Base-by-base conservation (phyloP, 2,113 vertebrate genomes). In the Percopsis transmontana region DNA sequence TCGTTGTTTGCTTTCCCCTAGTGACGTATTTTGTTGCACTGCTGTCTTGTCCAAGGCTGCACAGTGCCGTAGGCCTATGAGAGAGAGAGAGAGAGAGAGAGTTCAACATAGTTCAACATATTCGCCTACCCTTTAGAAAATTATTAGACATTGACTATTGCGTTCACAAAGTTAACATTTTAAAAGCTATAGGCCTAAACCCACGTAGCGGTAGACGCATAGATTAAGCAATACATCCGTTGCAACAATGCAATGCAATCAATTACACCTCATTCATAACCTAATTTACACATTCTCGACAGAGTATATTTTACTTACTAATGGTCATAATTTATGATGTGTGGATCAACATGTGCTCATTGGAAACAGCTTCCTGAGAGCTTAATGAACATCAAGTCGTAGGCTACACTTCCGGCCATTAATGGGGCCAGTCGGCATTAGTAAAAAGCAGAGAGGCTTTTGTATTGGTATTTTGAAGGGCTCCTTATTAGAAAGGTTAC, bases 311-410 rank as follows among this genome's bases (percentile, higher is more conserved):
- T 85, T 80, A 71, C 77, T 85, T 74, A 72, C 85, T 89, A 88
- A 89, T 89, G 86, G 86, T 80, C 84, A 75, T 88, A 86, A 88
- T 90, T 89, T 89, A 90, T 89, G 89, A 90, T 73, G 89, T 90
- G 89, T 84, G 80, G 80, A 89, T 82, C 85, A 88, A 88, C 89
- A 87, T 87, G 86, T 64, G 82, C 86, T 85, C 86, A 86, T 85
- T 83, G 85, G 83, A 78, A 88, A 85, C 86, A 85, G 87, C 84
- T 88, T 86, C 85, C 87, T 86, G 89, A 88, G 86, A 85, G 85
- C 86, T 86, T 90, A 90, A 89, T 82, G 89, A 90, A 85, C 87
- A 88, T 79, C 81, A 88, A 90, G 89, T 81, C 84, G 74, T 76
- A n/a, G n/a, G n/a, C n/a, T n/a, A 88, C 89, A 89, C 87, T 86